A percentile compares a stretch with the other conserved stretches of the same genome.
Conservation (phyloP, 2,888 invertebrate species). For the Leptinotarsa tumamoca region DNA sequence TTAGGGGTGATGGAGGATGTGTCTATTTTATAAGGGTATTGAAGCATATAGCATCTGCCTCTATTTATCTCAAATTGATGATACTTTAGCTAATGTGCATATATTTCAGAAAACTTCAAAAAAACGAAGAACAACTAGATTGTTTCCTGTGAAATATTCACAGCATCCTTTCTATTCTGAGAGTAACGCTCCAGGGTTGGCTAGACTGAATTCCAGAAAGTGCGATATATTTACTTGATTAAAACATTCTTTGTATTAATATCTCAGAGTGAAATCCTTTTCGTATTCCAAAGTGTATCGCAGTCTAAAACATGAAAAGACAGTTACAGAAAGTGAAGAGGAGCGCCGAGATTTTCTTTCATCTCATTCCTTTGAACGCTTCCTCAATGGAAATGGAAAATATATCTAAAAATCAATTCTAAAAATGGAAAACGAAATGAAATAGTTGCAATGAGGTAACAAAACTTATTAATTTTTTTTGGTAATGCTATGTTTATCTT, state of each 20-base stretch:
- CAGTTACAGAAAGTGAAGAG: background rate
- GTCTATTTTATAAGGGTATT: too few species aligned
- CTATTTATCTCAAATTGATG: too few species aligned
- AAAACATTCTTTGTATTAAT: constrained; percentile 23
- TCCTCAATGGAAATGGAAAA: constrained; percentile 3
- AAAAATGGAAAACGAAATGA: background rate
- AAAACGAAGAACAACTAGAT: too few species aligned
- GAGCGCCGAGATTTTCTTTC: constrained; percentile 23
- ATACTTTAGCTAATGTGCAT: too few species aligned
- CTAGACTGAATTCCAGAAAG: background rate
- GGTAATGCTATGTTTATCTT: too few species aligned
- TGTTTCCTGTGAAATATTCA: too few species aligned
- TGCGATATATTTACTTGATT: constrained; percentile 21
- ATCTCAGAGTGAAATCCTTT: constrained; percentile 17
- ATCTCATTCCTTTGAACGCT: constrained; percentile 26
- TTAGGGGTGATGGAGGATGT: too few species aligned
- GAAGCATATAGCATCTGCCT: too few species aligned
- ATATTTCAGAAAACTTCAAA: too few species aligned
- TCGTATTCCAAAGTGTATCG: constrained; percentile 23
- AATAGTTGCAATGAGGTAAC: too few species aligned
- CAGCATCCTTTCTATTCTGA: too few species aligned
- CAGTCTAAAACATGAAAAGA: constrained; percentile 23
- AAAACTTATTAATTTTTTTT: too few species aligned
- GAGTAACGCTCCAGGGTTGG: background rate
- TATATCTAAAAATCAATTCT: background rate